phyloP scores from a whole-genome alignment of 2,888 invertebrate genomes.

The Ellobium chinense region DNA sequence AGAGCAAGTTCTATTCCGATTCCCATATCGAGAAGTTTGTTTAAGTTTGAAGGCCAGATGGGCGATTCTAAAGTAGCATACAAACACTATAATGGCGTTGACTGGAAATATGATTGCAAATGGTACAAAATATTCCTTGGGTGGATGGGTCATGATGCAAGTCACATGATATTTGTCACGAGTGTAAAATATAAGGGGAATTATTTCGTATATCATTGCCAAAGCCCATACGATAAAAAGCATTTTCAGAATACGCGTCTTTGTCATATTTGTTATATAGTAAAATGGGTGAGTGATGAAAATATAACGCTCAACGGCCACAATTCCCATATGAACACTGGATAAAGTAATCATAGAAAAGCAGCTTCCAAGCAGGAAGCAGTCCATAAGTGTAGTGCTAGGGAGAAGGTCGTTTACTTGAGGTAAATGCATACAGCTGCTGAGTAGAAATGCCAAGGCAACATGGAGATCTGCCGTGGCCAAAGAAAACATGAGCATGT shows the following conservation, averaged over 20 bases:
- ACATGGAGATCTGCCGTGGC: not conserved
- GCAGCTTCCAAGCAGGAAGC: not conserved
- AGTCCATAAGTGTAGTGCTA: not conserved
- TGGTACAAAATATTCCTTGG: not conserved
- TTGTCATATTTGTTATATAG: not conserved
- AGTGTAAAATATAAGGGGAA: not conserved
- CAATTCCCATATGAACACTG: not conserved
- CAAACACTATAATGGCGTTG: not conserved
- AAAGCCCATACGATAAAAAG: not conserved
- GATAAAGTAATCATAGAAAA: not conserved
- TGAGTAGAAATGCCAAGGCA: not conserved
- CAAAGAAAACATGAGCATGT: not conserved
- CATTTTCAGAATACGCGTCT: not conserved
- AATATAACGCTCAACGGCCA: slow-evolving; percentile 25
- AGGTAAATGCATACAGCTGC: not conserved
- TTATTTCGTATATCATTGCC: not conserved
- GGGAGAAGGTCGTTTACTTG: not conserved
- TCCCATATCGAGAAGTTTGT: not conserved
- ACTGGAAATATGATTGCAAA: not conserved
- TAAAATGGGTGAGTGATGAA: slow-evolving; percentile 16
- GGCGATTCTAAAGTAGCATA: slow-evolving; percentile 24
- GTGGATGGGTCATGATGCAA: not conserved
- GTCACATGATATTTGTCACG: not conserved
- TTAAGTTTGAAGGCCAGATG: not conserved
- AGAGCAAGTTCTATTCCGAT: too few species aligned